Percentiles rank a stretch among this genome's conserved stretches.
Evolutionary conservation across 2,113 vertebrate genomes (phyloP).

Genomic region (Chrysemys picta): DNA sequence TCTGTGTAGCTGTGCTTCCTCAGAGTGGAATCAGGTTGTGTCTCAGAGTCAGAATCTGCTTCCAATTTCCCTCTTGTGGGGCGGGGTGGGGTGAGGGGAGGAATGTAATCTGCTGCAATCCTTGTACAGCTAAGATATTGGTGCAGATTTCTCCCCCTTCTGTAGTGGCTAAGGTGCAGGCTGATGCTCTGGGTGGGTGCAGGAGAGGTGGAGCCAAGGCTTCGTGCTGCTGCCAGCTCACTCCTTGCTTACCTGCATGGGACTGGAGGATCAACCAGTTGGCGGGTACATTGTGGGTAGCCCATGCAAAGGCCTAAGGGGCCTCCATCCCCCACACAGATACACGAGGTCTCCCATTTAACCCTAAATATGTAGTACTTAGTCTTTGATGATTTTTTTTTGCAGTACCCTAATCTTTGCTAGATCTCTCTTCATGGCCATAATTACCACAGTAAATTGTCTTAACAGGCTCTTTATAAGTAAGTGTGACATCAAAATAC

Average conservation of each 20-base stretch:
- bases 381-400: neutral
- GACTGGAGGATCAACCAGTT: neutral
- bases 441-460: conserved; percentile 51
- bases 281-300: neutral
- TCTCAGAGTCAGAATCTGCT: neutral
- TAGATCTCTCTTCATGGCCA: conserved; percentile 31
- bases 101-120: neutral
- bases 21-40: neutral
- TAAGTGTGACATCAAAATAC: conserved; percentile 35
- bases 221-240: neutral
- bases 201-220: neutral
- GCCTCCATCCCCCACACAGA: neutral
- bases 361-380: conserved; percentile 49
- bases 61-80: neutral
- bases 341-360: neutral
- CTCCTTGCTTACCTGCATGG: neutral
- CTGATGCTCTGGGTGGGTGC: neutral
- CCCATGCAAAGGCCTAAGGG: neutral
- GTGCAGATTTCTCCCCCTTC: neutral
- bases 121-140: neutral
- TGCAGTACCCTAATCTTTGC: conserved; percentile 14
- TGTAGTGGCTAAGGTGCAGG: neutral
- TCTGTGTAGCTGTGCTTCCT: neutral
- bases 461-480: conserved; percentile 51
- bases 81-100: neutral